Base-by-base conservation (phyloP, 2,113 vertebrate species). In the Excalfactoria chinensis region DNA sequence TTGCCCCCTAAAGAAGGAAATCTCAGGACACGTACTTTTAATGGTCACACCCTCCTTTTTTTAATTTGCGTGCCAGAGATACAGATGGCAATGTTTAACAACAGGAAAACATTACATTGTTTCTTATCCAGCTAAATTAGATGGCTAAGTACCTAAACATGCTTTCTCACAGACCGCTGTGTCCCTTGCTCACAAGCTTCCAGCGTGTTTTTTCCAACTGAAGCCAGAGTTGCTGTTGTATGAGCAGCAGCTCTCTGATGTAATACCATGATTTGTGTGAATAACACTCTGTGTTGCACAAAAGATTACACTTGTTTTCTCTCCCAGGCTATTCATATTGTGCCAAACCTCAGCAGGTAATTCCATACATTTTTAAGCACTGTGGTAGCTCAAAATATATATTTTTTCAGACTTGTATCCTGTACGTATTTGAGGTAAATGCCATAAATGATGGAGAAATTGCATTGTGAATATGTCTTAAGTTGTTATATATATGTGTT, bases 71-170 rank as follows among this genome's bases (percentile, higher is more conserved):
- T 95, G 91, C 94, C 93, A 84, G 86, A 84, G 93, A 56, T 89
- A 93, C 89, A 96, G 84, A 96, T 95, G 89, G 94, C 95, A 96
- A 85, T 94, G 90, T 95, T 94, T 93, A 93, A 83, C 84, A 95
- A 80, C 90, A 94, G 95, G 85, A 96, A 96, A 95, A 89, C 92
- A 93, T 95, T 62, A 94, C 90, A 74, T 92, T 71, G 55, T 75
- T 91, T 95, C 62, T 87, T 94, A 92, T 95, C 79, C 93, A 94
- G 40, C 89, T 93, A 95, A 93, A 94, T 84, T 89, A 77, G 68
- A 96, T 40, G 86, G 43, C 72, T 88, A 68, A 96, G 90, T 88
- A 95, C 89, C 93, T 94, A 84, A 84, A 78, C 86, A 69, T 78
- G 69, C 92, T 0, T 91, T 88, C 90, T 93, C 78, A 75, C 89